Base-by-base conservation (phyloP, 2,113 vertebrate species). In the Eira barbara region DNA sequence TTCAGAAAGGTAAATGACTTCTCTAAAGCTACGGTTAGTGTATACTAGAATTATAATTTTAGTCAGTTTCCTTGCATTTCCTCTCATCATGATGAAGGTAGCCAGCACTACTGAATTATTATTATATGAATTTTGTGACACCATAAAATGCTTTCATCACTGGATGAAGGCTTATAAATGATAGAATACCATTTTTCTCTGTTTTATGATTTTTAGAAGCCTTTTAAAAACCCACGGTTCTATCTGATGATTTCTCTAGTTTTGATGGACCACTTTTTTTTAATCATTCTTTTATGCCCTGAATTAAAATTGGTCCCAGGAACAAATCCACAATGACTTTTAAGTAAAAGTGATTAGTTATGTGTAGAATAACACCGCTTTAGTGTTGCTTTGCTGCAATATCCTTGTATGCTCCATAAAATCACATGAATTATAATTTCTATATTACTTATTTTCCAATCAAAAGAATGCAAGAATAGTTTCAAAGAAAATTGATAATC, bases 181-280 rank as follows among this genome's bases (percentile, higher is more conserved):
- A 89, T 63, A 36, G n/a, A 73, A 34, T 63, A 42, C 10, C 25
- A 78, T 95, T 94, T 95, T 90, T 92, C 59, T 93, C 81, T 78
- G 4, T 87, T 83, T 94, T 92, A 45, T 92, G n/a, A 69, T 94
- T 83, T 76, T 89, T 65, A 88, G 18, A 89, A 21, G 23, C 15
- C 65, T 91, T 93, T 96, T 61, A 65, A 76, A 27, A 95, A 88
- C 61, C 8, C 31, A 42, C 1, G 3, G 3, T 92, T 85, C 47
- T 47, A 23, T 59, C 21, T 86, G 27, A 74, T 86, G 52, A 25
- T 82, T 89, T 91, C 39, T 83, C n/a, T 55, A 52, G 34, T 47
- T 94, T 81, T 82, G 55, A 59, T 25, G 17, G 18, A 57, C 55
- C 7, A 34, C 52, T 55, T 83, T 82, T 74, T 76, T 79, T 55